These are phyloP conservation scores for Cherax destructor DNA, from an alignment of 1,140 invertebrate species.

Conservation along the genomic window DNA sequence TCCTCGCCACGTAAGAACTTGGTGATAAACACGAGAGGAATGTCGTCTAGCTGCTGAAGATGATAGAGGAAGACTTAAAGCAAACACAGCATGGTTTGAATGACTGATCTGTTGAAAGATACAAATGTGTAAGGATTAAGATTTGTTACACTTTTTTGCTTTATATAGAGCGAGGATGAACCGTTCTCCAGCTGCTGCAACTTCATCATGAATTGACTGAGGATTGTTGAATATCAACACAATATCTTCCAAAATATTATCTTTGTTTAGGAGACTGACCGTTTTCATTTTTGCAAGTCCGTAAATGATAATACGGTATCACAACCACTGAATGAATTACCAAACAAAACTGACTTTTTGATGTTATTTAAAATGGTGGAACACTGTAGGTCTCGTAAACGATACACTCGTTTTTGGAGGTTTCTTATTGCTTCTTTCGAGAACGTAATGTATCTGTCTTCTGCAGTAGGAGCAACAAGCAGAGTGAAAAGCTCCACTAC, in stretches of 20 bases:
- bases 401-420: constrained; percentile 24
- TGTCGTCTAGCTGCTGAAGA: constrained; percentile 34
- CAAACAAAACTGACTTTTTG: constrained; percentile 15
- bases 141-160: constrained; percentile 1
- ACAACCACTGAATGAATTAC: constrained; percentile 29
- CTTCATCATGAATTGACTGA: too few species aligned
- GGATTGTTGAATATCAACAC: not conserved
- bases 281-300: constrained; percentile 22
- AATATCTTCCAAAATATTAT: constrained; percentile 24
- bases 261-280: constrained; percentile 36
- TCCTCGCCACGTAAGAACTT: constrained; percentile 14
- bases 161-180: constrained; percentile 25
- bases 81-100: not conserved
- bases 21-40: constrained; percentile 22
- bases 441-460: constrained; percentile 16
- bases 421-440: constrained; percentile 33
- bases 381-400: constrained; percentile 23
- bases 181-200: too few species aligned
- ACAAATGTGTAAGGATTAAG: constrained; percentile 24
- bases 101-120: not conserved
- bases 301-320: constrained; percentile 20
- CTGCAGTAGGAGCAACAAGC: constrained; percentile 29
- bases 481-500: constrained; percentile 27
- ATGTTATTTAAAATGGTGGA: not conserved
- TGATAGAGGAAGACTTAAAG: constrained; percentile 20